Conservation (phyloP, 2,797 vertebrate species). For the Merluccius polli region DNA sequence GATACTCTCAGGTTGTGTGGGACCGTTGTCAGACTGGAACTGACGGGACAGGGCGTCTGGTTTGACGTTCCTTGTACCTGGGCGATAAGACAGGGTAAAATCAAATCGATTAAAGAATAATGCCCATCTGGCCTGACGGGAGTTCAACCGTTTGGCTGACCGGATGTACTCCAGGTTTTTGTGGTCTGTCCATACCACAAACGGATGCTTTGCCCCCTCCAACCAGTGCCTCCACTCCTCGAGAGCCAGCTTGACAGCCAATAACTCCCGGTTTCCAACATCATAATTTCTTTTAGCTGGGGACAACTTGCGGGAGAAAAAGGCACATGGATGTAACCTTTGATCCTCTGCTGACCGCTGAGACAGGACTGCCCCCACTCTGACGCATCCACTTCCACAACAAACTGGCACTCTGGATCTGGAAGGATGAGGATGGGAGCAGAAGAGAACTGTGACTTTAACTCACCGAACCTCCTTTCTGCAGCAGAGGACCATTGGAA, state of each 20-base stretch:
- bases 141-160: background rate
- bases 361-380: background rate
- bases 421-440: no score
- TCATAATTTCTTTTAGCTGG: background rate
- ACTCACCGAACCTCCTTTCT: no score
- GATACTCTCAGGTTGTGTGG: no score
- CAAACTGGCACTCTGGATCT: no score
- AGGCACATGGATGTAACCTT: background rate
- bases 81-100: background rate
- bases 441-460: no score
- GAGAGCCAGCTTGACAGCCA: slow-evolving; percentile 5
- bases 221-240: no score
- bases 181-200: background rate
- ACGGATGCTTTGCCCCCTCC: background rate
- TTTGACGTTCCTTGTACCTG: no score
- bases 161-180: slow-evolving; percentile 6
- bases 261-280: background rate
- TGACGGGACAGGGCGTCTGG: no score
- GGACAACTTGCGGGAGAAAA: background rate
- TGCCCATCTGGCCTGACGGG: background rate
- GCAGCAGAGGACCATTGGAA: no score
- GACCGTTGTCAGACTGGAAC: no score
- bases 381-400: no score
- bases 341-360: background rate
- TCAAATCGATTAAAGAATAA: background rate